Conservation (phyloP, 2,113 vertebrate species). For the Scortum barcoo region DNA sequence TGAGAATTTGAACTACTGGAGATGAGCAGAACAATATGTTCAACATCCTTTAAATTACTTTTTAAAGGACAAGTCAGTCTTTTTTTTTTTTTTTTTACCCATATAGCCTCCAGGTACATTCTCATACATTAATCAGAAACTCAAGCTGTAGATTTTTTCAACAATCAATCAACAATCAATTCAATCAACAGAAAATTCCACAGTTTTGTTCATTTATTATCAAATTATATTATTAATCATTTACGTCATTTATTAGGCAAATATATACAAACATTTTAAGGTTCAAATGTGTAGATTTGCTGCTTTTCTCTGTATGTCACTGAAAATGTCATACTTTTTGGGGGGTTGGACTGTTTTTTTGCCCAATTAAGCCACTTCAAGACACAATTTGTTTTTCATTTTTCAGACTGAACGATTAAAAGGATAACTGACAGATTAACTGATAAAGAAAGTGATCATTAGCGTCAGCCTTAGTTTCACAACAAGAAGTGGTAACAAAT, state of each 20-base stretch:
- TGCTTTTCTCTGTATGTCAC: background rate
- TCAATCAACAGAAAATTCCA: background rate
- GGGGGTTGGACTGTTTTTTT: background rate
- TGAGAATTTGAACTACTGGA: background rate
- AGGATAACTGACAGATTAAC: background rate
- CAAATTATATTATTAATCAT: background rate
- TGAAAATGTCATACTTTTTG: background rate
- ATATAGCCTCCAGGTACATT: background rate
- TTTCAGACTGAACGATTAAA: background rate
- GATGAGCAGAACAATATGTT: background rate
- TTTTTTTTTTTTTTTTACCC: background rate
- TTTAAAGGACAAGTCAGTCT: background rate
- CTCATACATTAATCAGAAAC: too few species aligned
- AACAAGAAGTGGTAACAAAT: background rate
- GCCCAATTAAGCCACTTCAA: background rate
- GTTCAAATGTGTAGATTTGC: background rate
- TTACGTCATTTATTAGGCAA: background rate
- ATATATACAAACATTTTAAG: background rate
- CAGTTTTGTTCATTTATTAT: background rate
- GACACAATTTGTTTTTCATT: background rate
- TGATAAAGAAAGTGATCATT: background rate
- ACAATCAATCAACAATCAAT: too few species aligned
- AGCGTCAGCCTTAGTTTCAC: background rate
- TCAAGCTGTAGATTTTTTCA: too few species aligned
- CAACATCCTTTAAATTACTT: background rate